These are phyloP conservation scores for Drosophila anomalata DNA, from an alignment of 2,888 invertebrate genomes.

Conservation along the genomic window DNA sequence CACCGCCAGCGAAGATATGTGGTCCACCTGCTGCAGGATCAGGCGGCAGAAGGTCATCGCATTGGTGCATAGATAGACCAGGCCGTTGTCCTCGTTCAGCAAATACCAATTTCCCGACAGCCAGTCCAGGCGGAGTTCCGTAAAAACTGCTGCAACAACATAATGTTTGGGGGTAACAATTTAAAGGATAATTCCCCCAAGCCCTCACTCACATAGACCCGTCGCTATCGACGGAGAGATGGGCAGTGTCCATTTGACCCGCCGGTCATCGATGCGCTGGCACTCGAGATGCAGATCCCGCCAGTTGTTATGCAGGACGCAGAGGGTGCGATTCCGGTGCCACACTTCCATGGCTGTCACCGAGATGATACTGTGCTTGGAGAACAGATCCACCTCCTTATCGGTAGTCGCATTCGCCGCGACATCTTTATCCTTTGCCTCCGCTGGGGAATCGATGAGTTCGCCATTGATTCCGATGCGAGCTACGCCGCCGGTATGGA, in stretches of 20 bases:
- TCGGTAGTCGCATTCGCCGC: background rate
- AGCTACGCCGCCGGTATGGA: slow-evolving; percentile 88
- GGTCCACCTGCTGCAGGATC: slow-evolving; percentile 88
- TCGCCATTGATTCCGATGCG: slow-evolving; percentile 85
- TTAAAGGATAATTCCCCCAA: slow-evolving; percentile 24
- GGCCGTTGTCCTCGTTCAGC: slow-evolving; percentile 88
- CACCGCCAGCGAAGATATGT: slow-evolving; percentile 87
- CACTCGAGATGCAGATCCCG: slow-evolving; percentile 86
- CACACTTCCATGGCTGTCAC: slow-evolving; percentile 87
- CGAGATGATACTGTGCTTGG: slow-evolving; percentile 63
- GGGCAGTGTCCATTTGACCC: slow-evolving; percentile 86
- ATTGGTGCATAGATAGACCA: slow-evolving; percentile 89
- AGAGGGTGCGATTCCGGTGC: slow-evolving; percentile 88
- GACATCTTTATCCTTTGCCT: slow-evolving; percentile 15
- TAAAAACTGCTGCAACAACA: slow-evolving; percentile 86
- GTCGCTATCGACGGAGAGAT: slow-evolving; percentile 87
- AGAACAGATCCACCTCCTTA: slow-evolving; percentile 83
- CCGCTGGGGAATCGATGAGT: slow-evolving; percentile 12
- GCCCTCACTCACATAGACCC: slow-evolving; percentile 86
- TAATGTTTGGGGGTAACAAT: background rate
- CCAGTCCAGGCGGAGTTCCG: slow-evolving; percentile 93
- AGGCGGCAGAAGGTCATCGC: slow-evolving; percentile 88
- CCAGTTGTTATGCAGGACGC: slow-evolving; percentile 87
- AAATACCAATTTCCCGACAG: slow-evolving; percentile 94
- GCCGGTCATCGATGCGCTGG: slow-evolving; percentile 87